Base-by-base conservation (phyloP, 2,797 vertebrate genomes). In the Crax fasciolata region DNA sequence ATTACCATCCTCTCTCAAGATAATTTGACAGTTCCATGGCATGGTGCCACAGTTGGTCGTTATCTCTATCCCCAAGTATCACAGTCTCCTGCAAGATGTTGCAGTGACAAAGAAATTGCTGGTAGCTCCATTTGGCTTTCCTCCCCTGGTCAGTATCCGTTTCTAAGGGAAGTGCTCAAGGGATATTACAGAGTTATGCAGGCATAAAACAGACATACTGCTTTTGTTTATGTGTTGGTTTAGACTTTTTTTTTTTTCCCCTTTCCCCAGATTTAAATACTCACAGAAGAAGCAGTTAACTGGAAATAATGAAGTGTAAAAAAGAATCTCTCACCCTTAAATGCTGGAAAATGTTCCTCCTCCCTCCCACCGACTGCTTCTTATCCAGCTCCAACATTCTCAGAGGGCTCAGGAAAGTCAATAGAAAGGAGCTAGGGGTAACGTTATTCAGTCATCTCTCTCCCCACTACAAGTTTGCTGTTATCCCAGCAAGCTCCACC, bases 11-110 rank as follows among this genome's bases (percentile, higher is more conserved):
- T 70, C 48, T 73, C 70, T 87, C 28, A 79, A 74, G 75, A 80
- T 84, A 93, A 94, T 88, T 71, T 90, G 91, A 94, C 92, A 94
- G 87, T 10, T 93, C 85, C 63, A 52, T 94, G 91, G 91, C 95
- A 79, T 86, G 80, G 79, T 95, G 94, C 95, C 95, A 96, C 85
- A 68, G 59, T 30, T 67, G 89, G 87, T 86, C 3, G 0, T 86
- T 84, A 73, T 92, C 92, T 86, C 38, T 41, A 27, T 78, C 48
- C 67, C 32, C 59, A 58, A 68, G 59, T 73, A 87, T 23, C 6
- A 1, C 3, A 5, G 66, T 32, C 52, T 90, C 43, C 20, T 3
- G 12, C 39, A 81, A 78, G 82, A 85, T 48, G 32, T 19, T 66
- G 12, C 38, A 44, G 58, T 13, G 70, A 81, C 85, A 92, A 84